Base-by-base conservation (phyloP, 2,797 vertebrate species). In the Amblyraja radiata region DNA sequence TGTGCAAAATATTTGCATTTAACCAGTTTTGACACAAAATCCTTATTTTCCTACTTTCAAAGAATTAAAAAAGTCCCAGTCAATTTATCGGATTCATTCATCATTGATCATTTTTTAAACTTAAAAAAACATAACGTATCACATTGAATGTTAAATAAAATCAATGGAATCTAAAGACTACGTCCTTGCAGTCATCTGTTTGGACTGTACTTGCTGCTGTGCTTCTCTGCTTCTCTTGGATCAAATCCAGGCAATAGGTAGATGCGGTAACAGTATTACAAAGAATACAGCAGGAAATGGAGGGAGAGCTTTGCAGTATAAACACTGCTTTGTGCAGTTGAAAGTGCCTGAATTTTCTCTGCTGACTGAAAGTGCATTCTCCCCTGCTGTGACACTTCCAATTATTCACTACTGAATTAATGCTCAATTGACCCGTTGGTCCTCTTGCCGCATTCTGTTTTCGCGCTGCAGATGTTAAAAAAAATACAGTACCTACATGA, bases 181-280 rank as follows among this genome's bases (percentile, higher is more conserved):
- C n/a, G 28, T 86, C 32, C 68, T 71, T 73, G 39, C 21, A 23
- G 32, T 13, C 65, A 21, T 32, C 32, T 90, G 63, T 90, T 25
- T 68, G 61, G 65, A 90, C 65, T 90, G 88, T 90, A 90, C 88
- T 73, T 73, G 36, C 68, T 36, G 88, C 65, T 90, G 88, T 93
- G 77, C 46, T 91, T 21, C 71, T 58, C 28, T 93, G 74, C 79
- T 73, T 77, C 28, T 76, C 8, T 86, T 90, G 81, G 28, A 32
- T 80, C 61, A n/a, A 78, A 78, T 93, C 93, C 93, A 93, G 3
- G 86, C 92, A 93, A 79, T 93, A 81, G 84, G 81, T 80, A 81
- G 61, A 79, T 80, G 71, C 80, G 10, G 61, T 16, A 28, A 32
- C 32, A 76, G 54, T 32, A 58, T 80, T 93, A 90, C 86, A 90